Evolutionary conservation across 2,888 invertebrate genomes (phyloP), one percentile per base, ranked within the genome.

Genomic region (Limnephilus rhombicus): DNA sequence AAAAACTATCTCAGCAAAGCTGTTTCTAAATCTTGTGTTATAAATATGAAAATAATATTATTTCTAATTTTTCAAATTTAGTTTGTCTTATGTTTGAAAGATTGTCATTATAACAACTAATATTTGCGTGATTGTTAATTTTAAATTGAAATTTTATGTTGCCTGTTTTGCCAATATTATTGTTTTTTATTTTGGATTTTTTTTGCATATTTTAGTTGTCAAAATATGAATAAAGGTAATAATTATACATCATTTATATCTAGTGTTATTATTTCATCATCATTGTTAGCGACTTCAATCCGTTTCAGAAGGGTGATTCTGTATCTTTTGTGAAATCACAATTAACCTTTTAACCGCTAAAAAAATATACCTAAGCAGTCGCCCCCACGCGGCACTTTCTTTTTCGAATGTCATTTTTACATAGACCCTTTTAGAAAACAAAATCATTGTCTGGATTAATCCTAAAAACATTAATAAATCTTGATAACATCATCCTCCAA

Each of bases 151-250:
- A 24, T 83, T 83, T 83, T 83, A 83, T 83, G 82, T 82, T 82
- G 83, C 83, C 83, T 83, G 83, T 83, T 83, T 83, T 83, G 83
- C 83, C 83, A 83, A 83, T 49, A 49, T 41, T 83, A 37, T 83
- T 83, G 34, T 37, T 83, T 34, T 37, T 37, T 7, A 83, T 83
- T 83, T 68, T 83, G 37, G 37, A 83, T 83, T 83, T 83, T 37
- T 18, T 68, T 68, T 83, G 83, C 37, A 41, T 83, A 37, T 83
- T 83, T 83, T 83, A 37, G 37, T 83, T 83, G 83, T 83, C 83
- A 41, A 83, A 83, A 83, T 83, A 83, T 83, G 37, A 83, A 83
- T 83, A 83, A 83, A 83, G 37, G 24, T 83, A 37, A 83, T 37
- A 37, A 83, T 83, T 41, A 83, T 83, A 83, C 83, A 83, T 83